These are phyloP conservation scores for Aegithalos caudatus DNA, from an alignment of 2,113 vertebrate genomes.

Conservation along the genomic window DNA sequence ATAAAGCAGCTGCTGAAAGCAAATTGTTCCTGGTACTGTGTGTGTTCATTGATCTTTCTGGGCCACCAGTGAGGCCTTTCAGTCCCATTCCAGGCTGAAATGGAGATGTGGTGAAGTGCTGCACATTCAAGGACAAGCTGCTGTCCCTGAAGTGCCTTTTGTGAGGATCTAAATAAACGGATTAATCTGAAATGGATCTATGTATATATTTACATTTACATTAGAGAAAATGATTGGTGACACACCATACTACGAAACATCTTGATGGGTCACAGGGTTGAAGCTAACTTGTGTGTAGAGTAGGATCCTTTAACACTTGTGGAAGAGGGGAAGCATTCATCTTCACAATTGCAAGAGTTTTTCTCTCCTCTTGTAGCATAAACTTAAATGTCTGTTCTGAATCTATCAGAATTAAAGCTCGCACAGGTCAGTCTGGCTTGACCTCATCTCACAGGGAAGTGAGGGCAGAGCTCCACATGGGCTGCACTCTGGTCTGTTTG, in stretches of 20 bases:
- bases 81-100: background rate
- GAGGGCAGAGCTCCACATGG: background rate
- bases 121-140: background rate
- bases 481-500: background rate
- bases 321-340: background rate
- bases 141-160: background rate
- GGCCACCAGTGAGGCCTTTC: background rate
- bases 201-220: background rate
- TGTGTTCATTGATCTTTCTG: background rate
- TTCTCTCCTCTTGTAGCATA: background rate
- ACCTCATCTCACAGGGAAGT: background rate
- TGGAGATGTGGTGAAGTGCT: background rate
- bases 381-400: background rate
- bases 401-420: background rate
- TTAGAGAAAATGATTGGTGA: background rate
- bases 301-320: background rate
- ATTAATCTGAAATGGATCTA: background rate
- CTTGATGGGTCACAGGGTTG: background rate
- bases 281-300: background rate
- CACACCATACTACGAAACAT: fast-evolving
- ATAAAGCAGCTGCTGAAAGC: background rate
- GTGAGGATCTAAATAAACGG: background rate
- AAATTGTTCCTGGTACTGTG: background rate
- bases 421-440: background rate
- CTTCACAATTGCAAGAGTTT: background rate